These are phyloP conservation scores for Pseudomyrmex cubaensis DNA, from an alignment of 1,140 invertebrate genomes.

Conservation along the genomic window DNA sequence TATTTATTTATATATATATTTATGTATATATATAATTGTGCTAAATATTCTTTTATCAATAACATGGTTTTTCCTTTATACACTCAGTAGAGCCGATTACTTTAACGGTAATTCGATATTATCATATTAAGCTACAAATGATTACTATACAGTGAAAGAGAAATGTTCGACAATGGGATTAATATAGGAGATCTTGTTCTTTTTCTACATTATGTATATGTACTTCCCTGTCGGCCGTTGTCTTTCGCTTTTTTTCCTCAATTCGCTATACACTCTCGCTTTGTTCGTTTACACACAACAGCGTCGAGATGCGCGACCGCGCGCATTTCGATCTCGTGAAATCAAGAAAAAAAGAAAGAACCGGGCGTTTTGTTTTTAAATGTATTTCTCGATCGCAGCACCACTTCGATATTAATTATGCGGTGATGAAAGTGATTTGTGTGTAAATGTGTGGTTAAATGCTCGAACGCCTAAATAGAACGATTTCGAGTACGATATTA, in stretches of 20 bases:
- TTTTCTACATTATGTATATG: constrained; percentile 53
- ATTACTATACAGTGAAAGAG: constrained; percentile 83
- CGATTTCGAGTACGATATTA: constrained; percentile 71
- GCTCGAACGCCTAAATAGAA: constrained; percentile 69
- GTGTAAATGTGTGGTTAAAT: constrained; percentile 67
- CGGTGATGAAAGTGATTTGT: constrained; percentile 45
- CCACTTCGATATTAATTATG: constrained; percentile 38
- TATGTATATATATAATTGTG: constrained; percentile 76
- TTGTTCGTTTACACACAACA: constrained; percentile 42
- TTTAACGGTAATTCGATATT: constrained; percentile 81
- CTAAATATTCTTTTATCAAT: constrained; percentile 79
- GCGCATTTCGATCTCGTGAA: constrained; percentile 6
- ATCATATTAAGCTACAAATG: constrained; percentile 81
- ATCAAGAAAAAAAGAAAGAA: constrained; percentile 14
- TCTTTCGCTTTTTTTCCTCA: constrained; percentile 36
- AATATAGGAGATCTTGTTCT: constrained; percentile 66
- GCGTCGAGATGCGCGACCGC: constrained; percentile 42
- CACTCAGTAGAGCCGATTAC: constrained; percentile 81
- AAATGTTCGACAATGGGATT: constrained; percentile 78
- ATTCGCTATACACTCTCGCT: constrained; percentile 58
- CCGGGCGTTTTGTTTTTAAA: background rate
- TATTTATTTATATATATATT: constrained; percentile 41
- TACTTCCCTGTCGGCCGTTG: constrained; percentile 72
- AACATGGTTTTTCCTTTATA: constrained; percentile 78
- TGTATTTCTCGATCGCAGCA: constrained; percentile 51